These are phyloP conservation scores for Agrotis exclamationis DNA, from an alignment of 2,888 invertebrate species.

Conservation along the genomic window DNA sequence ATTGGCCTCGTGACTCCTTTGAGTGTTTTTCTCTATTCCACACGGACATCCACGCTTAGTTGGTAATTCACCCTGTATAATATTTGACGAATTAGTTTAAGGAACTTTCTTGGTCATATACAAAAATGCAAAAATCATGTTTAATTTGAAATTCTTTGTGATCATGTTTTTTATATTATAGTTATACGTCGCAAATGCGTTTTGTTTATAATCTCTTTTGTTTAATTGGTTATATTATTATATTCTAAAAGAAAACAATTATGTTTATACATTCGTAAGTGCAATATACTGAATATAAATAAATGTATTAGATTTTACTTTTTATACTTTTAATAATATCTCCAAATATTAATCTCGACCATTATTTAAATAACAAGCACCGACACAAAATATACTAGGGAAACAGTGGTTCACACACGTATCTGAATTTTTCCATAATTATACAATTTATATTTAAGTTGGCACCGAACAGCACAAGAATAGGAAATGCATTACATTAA, in stretches of 20 bases:
- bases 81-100: too few relatives aligned
- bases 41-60: too few relatives aligned
- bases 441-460: conserved; percentile 73
- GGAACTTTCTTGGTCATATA: too few relatives aligned
- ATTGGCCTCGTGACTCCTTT: too few relatives aligned
- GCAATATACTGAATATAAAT: conserved; percentile 33
- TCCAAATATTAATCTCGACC: conserved; percentile 72
- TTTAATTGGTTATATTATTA: not conserved
- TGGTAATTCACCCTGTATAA: too few relatives aligned
- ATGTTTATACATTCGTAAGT: not conserved
- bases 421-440: conserved; percentile 69
- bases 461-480: conserved; percentile 81
- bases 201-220: not conserved
- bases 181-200: not conserved
- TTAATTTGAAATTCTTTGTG: too few relatives aligned
- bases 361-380: conserved; percentile 72
- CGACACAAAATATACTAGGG: conserved; percentile 69
- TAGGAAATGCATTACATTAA: conserved; percentile 75
- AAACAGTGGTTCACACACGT: conserved; percentile 70
- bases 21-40: too few relatives aligned
- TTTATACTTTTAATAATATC: conserved; percentile 68
- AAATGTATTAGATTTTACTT: conserved; percentile 47
- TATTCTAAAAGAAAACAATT: conserved; percentile 3
- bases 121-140: too few relatives aligned
- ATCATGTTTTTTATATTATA: not conserved